Evolutionary conservation across 1,140 invertebrate species (phyloP).

Genomic region (Trypoxylus dichotomus): DNA sequence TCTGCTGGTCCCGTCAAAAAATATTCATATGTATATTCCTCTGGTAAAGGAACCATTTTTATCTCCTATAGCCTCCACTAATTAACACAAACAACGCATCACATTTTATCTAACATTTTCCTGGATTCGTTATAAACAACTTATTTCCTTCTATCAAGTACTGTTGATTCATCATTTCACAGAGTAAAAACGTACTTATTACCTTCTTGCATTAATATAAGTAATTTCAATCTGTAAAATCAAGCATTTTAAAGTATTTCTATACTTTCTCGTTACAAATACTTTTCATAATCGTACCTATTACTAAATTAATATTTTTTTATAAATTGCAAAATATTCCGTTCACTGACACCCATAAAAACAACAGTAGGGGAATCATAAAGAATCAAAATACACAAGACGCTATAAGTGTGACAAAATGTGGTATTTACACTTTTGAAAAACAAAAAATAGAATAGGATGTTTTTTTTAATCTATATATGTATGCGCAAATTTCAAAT

Average conservation of each 20-base stretch:
- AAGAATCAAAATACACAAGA: conserved; percentile 23
- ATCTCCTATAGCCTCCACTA: neutral
- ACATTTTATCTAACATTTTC: neutral
- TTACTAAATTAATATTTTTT: conserved; percentile 28
- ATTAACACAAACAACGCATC: neutral
- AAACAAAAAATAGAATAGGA: neutral
- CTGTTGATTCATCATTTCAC: conserved; percentile 31
- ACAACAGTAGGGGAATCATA: conserved; percentile 33
- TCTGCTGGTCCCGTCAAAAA: conserved; percentile 42
- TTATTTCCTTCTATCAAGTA: conserved; percentile 29
- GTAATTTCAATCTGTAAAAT: neutral
- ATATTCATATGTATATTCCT: conserved; percentile 50
- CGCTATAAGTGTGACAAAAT: neutral
- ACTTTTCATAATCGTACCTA: conserved; percentile 14
- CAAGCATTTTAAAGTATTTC: conserved; percentile 9
- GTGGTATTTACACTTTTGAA: neutral
- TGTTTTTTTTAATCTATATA: neutral
- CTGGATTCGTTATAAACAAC: neutral
- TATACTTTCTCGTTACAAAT: conserved; percentile 9
- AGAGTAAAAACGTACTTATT: conserved; percentile 2
- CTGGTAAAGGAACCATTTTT: conserved; percentile 48
- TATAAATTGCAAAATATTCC: conserved; percentile 31
- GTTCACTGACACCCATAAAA: conserved; percentile 39
- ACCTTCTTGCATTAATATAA: neutral
- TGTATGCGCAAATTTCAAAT: too few relatives aligned